A percentile compares a stretch with the other conserved stretches of the same genome.
These are phyloP conservation scores for Pomacea maculata DNA, from an alignment of 1,140 invertebrate genomes.

Conservation along the genomic window DNA sequence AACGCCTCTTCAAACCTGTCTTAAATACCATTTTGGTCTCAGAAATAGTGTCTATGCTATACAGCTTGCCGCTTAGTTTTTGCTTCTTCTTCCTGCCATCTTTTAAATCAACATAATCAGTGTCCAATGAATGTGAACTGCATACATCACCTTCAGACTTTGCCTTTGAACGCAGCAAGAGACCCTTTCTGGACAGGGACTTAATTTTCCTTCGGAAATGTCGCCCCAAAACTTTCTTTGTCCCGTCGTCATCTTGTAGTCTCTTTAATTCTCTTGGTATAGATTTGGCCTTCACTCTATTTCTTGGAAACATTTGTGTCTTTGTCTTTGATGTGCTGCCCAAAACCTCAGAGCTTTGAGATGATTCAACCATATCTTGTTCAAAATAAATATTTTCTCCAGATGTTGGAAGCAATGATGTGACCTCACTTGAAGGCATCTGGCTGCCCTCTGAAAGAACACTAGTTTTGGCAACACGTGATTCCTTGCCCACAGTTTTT, in stretches of 20 bases:
- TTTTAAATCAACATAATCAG: not conserved
- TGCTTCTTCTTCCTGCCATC: not conserved
- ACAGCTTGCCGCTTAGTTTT: not conserved
- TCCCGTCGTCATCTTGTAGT: constrained; percentile 9
- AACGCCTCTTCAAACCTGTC: not conserved
- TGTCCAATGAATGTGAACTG: not conserved
- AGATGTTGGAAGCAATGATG: not conserved
- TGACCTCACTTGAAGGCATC: not conserved
- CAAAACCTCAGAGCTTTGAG: not conserved
- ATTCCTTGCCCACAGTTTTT: not conserved
- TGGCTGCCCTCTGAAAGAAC: not conserved
- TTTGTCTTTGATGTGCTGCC: not conserved
- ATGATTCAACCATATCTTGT: not conserved
- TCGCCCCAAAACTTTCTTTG: not conserved
- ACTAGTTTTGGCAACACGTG: not conserved
- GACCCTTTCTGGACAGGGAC: not conserved
- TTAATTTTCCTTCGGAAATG: constrained; percentile 13
- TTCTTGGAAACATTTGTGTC: not conserved
- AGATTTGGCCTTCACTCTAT: not conserved
- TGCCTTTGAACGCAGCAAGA: not conserved
- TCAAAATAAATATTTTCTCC: not conserved
- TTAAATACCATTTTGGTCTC: constrained; percentile 16
- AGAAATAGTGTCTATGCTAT: constrained; percentile 18
- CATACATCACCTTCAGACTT: not conserved
- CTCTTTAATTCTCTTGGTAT: constrained; percentile 12